A percentile compares a stretch with the other conserved stretches of the same genome.
Evolutionary conservation across 2,113 vertebrate genomes (phyloP).

Genomic region (Psittacus erithacus): DNA sequence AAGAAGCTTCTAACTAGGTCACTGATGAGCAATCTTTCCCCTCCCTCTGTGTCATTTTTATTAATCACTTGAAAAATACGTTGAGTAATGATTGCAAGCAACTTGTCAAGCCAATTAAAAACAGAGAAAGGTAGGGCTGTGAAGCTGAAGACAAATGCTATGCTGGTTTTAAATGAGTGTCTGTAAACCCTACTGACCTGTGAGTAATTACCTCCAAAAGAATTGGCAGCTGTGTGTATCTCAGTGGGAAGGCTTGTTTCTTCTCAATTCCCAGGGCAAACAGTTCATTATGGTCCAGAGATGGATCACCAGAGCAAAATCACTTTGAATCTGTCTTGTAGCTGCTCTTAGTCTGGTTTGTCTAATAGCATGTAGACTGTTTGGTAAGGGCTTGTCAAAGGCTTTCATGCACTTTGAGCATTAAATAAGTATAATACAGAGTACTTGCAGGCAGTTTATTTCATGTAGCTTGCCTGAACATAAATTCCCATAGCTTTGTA

Average conservation of each 20-base stretch:
- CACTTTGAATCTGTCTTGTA: neutral
- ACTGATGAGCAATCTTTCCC: slow-evolving; percentile 67
- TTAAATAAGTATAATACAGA: neutral
- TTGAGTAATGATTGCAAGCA: slow-evolving; percentile 70
- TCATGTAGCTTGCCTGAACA: neutral
- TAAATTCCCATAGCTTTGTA: neutral
- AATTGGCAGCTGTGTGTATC: neutral
- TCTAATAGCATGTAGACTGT: neutral
- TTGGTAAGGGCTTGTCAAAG: neutral
- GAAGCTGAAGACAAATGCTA: slow-evolving; percentile 40
- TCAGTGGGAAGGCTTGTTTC: slow-evolving; percentile 7
- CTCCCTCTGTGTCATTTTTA: slow-evolving; percentile 74
- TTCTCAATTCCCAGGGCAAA: slow-evolving; percentile 19
- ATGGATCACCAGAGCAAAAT: neutral
- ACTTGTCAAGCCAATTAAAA: slow-evolving; percentile 58
- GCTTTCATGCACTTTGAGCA: neutral
- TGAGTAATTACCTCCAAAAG: slow-evolving; percentile 24
- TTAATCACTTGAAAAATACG: slow-evolving; percentile 71
- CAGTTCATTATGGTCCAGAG: slow-evolving; percentile 6
- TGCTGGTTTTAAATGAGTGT: slow-evolving; percentile 55
- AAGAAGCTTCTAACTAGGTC: slow-evolving; percentile 59
- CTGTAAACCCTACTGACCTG: slow-evolving; percentile 49
- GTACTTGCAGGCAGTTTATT: neutral
- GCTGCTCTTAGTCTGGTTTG: neutral
- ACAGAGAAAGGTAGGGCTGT: slow-evolving; percentile 52